phyloP scores from a whole-genome alignment of 2,113 vertebrate genomes.

The Struthio camelus region DNA sequence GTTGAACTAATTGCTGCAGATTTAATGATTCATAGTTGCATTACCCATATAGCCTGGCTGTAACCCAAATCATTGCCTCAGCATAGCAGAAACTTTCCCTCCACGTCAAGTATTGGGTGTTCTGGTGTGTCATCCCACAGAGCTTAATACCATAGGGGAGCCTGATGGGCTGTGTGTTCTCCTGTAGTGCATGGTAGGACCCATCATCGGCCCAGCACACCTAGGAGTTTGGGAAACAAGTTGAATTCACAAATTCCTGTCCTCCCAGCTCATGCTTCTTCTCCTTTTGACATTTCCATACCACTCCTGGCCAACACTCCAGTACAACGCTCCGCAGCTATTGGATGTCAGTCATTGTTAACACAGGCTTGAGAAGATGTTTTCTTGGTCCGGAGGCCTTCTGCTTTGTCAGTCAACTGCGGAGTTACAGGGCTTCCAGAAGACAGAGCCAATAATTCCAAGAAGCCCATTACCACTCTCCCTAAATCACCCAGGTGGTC shows the following conservation, averaged over 20 bases:
- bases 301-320: background rate
- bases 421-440: background rate
- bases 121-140: background rate
- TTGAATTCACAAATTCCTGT: background rate
- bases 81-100: background rate
- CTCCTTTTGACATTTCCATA: background rate
- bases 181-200: background rate
- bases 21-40: background rate
- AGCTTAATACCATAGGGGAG: accelerated
- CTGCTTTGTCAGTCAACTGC: background rate
- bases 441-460: background rate
- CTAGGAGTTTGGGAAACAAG: background rate
- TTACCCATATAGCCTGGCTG: background rate
- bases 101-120: background rate
- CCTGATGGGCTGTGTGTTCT: background rate
- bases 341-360: background rate
- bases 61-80: background rate
- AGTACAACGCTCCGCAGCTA: background rate
- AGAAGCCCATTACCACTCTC: background rate
- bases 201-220: background rate
- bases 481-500: background rate
- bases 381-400: background rate
- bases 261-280: background rate
- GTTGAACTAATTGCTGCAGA: background rate
- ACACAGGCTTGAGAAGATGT: background rate